Percentiles rank a stretch among this genome's conserved stretches.
These are phyloP conservation scores for Harpegnathos saltator DNA, from an alignment of 1,140 invertebrate genomes.

Conservation along the genomic window DNA sequence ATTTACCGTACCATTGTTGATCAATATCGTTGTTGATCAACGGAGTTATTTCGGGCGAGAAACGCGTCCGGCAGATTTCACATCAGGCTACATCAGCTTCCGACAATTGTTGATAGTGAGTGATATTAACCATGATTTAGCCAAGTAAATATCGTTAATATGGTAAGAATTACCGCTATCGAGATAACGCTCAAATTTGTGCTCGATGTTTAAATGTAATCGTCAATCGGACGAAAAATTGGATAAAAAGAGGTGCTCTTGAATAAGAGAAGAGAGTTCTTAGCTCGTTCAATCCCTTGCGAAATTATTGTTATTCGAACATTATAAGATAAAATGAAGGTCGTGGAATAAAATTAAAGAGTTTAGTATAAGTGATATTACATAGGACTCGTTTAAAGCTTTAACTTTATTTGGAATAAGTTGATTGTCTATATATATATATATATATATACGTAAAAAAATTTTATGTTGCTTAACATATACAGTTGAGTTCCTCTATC, in stretches of 20 bases:
- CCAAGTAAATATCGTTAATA: slow-evolving; percentile 19
- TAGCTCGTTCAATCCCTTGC: background rate
- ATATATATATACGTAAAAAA: too few relatives aligned
- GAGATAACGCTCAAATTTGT: slow-evolving; percentile 11
- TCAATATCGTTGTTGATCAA: too few relatives aligned
- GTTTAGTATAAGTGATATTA: background rate
- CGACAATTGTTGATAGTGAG: background rate
- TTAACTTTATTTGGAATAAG: background rate
- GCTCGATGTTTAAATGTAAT: slow-evolving; percentile 22
- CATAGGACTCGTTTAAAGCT: background rate
- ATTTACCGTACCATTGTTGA: too few relatives aligned
- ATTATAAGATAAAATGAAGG: background rate
- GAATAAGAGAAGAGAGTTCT: too few relatives aligned
- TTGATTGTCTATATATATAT: background rate
- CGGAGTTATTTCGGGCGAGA: too few relatives aligned
- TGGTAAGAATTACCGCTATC: slow-evolving; percentile 1
- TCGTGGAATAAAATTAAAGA: background rate
- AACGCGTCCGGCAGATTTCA: background rate
- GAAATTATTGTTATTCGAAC: background rate
- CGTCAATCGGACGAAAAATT: slow-evolving; percentile 7
- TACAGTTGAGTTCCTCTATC: too few relatives aligned
- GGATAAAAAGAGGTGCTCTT: background rate
- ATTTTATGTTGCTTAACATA: background rate
- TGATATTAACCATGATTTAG: background rate
- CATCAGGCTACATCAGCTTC: background rate